Evolutionary conservation across 2,113 vertebrate genomes (phyloP).

Genomic region (Anolis carolinensis): DNA sequence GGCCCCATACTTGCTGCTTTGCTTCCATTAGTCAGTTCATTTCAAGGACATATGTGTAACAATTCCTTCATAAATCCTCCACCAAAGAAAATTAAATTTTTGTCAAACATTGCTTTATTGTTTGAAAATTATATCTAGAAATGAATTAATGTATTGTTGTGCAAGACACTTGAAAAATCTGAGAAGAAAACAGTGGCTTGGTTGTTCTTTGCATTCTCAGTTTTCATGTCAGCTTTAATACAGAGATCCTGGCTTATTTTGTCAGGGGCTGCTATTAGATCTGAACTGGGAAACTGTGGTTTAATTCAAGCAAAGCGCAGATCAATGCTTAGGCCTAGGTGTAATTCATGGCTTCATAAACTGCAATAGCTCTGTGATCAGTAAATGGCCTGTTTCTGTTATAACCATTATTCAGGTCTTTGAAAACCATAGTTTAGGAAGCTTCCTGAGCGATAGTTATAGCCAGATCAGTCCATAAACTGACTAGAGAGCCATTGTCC

Average conservation of each 20-base stretch:
- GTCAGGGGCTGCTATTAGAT: background rate
- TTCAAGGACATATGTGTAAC: background rate
- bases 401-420: background rate
- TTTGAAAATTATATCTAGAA: background rate
- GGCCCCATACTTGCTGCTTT: background rate
- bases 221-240: background rate
- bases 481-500: background rate
- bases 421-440: background rate
- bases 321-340: too few relatives aligned
- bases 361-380: background rate
- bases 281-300: background rate
- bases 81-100: background rate
- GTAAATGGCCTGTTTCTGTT: too few relatives aligned
- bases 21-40: background rate
- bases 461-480: background rate
- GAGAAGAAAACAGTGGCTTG: background rate
- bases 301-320: background rate
- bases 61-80: background rate
- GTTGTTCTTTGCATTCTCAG: background rate
- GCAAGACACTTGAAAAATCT: background rate
- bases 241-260: background rate
- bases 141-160: background rate
- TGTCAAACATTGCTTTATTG: background rate
- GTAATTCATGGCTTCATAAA: background rate
- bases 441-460: background rate